Evolutionary conservation across 2,888 invertebrate genomes (phyloP).

Genomic region (Sabatieria punctata): DNA sequence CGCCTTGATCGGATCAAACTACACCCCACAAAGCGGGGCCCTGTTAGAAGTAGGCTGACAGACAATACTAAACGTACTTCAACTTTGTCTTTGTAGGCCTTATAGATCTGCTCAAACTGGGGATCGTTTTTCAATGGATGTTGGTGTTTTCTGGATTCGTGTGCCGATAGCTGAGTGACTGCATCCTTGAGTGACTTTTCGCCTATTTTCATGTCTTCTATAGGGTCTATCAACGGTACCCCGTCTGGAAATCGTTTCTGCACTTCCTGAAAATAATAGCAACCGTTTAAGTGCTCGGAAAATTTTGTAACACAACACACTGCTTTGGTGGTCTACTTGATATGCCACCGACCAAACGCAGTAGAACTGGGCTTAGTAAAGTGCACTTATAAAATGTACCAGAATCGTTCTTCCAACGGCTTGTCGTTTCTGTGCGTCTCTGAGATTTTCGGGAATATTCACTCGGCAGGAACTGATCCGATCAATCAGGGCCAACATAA

Average conservation of each 20-base stretch:
- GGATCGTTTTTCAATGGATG: slow-evolving; percentile 64
- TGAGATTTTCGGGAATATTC: slow-evolving; percentile 72
- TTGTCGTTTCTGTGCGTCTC: slow-evolving; percentile 62
- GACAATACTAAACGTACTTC: slow-evolving; percentile 32
- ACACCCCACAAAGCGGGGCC: not conserved
- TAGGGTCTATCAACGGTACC: slow-evolving; percentile 73
- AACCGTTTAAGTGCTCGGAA: too few species aligned
- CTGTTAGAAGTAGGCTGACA: not conserved
- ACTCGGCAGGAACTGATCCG: slow-evolving; percentile 74
- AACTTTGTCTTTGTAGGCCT: slow-evolving; percentile 57
- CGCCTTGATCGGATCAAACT: too few species aligned
- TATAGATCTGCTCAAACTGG: slow-evolving; percentile 52
- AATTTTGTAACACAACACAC: too few species aligned
- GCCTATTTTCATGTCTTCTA: slow-evolving; percentile 86
- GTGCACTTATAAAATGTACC: slow-evolving; percentile 15
- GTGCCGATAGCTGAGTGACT: slow-evolving; percentile 47
- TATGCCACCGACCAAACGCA: not conserved
- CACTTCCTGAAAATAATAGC: slow-evolving; percentile 45
- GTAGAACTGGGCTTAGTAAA: not conserved
- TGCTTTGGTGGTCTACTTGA: too few species aligned
- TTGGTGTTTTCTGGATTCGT: slow-evolving; percentile 59
- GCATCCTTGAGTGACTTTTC: slow-evolving; percentile 39
- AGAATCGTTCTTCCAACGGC: slow-evolving; percentile 65
- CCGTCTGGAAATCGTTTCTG: slow-evolving; percentile 71
- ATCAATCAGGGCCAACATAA: slow-evolving; percentile 59